These are phyloP conservation scores for Melanerpes formicivorus DNA, from an alignment of 2,113 vertebrate species.

Conservation along the genomic window DNA sequence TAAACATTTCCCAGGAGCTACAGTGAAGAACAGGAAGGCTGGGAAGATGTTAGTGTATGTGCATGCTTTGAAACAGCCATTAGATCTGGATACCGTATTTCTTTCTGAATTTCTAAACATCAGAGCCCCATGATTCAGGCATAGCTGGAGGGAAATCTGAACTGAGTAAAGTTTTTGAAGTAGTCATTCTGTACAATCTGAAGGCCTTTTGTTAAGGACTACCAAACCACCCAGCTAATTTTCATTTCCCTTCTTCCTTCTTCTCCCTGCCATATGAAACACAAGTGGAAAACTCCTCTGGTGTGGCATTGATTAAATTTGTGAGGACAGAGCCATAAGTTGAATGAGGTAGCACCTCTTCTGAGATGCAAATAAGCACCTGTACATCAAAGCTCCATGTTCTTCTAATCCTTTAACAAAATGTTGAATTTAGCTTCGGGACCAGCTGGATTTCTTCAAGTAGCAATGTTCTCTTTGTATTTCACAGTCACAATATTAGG, in stretches of 20 bases:
- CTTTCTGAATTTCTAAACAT: background rate
- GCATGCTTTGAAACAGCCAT: background rate
- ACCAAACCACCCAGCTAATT: background rate
- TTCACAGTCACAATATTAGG: background rate
- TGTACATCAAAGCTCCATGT: constrained; percentile 27
- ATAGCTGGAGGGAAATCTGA: background rate
- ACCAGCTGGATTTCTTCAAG: constrained; percentile 3
- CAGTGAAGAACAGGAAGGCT: background rate
- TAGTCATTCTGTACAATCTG: background rate
- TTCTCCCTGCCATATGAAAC: background rate
- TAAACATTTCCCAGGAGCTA: background rate
- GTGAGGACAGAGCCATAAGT: background rate
- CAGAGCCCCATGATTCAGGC: background rate
- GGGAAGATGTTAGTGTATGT: background rate
- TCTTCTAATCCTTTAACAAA: constrained; percentile 32
- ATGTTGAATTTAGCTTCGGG: constrained; percentile 20
- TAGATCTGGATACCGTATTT: background rate
- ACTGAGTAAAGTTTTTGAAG: background rate
- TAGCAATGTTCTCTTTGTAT: background rate
- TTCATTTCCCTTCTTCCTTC: background rate
- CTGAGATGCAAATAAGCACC: constrained; percentile 31
- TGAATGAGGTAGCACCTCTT: background rate
- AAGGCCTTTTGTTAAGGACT: background rate
- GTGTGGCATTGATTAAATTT: constrained; percentile 28
- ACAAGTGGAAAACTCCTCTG: background rate